Conservation (phyloP, 2,113 vertebrate genomes). For the Macquaria australasica region DNA sequence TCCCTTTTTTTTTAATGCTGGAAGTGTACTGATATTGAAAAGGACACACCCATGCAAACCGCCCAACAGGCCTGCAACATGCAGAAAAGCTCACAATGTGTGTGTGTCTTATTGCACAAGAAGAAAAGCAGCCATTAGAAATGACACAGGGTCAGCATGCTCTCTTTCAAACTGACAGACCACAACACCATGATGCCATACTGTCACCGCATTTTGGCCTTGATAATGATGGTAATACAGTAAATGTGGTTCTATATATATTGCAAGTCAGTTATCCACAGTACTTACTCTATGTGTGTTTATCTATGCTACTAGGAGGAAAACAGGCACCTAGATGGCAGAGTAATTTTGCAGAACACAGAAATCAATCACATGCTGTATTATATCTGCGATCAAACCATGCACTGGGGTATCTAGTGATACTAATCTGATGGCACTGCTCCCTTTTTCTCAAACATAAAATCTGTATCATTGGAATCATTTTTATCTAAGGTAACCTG, state of each 20-base stretch:
- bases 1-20: background rate
- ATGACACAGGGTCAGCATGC: background rate
- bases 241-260: background rate
- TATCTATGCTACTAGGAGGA: no score
- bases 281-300: background rate
- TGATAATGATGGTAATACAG: background rate
- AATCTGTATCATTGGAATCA: background rate
- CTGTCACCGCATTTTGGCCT: background rate
- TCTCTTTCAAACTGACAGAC: background rate
- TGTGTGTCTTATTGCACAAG: background rate
- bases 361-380: no score
- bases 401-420: background rate
- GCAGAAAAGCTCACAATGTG: background rate
- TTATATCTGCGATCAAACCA: background rate
- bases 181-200: background rate
- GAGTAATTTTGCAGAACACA: background rate
- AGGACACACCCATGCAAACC: conserved; percentile 56
- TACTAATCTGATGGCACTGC: background rate
- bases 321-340: background rate
- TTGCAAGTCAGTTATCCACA: background rate
- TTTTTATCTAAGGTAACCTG: background rate
- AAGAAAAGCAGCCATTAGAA: background rate
- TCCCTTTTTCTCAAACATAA: background rate
- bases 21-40: background rate
- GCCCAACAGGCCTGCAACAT: background rate